phyloP scores from a whole-genome alignment of 2,797 vertebrate genomes.

The Leuciscus waleckii region DNA sequence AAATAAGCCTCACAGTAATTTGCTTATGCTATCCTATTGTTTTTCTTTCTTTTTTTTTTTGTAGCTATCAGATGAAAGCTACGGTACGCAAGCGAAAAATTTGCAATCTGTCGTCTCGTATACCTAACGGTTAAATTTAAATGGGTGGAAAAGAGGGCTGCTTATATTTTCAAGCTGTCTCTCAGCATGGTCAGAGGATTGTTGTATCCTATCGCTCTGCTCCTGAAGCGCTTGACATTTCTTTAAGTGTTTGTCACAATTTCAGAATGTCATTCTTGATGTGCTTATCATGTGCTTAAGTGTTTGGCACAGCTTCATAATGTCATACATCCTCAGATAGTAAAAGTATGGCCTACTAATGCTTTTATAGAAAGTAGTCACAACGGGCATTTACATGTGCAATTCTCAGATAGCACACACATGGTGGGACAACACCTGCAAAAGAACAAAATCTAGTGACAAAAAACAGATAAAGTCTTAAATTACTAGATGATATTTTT shows the following conservation, averaged over 20 bases:
- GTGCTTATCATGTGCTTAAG: slow-evolving; percentile 47
- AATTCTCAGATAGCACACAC: slow-evolving; percentile 16
- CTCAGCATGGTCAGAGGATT: slow-evolving; percentile 35
- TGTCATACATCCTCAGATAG: slow-evolving; percentile 30
- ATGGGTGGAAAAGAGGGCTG: slow-evolving; percentile 9
- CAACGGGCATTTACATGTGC: slow-evolving; percentile 18
- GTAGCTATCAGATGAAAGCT: slow-evolving; percentile 11
- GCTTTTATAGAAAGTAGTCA: neutral
- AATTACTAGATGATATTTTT: neutral
- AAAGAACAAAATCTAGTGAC: slow-evolving; percentile 10
- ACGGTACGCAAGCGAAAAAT: slow-evolving; percentile 11
- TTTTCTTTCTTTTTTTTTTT: slow-evolving; percentile 27
- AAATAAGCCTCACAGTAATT: slow-evolving; percentile 52
- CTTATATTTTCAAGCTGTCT: slow-evolving; percentile 24
- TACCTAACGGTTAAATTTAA: slow-evolving; percentile 15
- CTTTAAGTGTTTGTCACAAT: slow-evolving; percentile 49
- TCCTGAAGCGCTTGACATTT: slow-evolving; percentile 46
- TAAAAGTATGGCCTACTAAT: slow-evolving; percentile 9
- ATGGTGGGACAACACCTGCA: neutral
- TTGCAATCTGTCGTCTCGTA: slow-evolving; percentile 34
- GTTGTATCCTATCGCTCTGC: slow-evolving; percentile 7
- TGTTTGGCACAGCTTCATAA: slow-evolving; percentile 37
- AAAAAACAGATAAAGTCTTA: neutral
- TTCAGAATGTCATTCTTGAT: slow-evolving; percentile 50
- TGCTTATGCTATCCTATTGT: slow-evolving; percentile 44